Base-by-base conservation (phyloP, 1,140 invertebrate species). In the Pseudomyrmex concolor region DNA sequence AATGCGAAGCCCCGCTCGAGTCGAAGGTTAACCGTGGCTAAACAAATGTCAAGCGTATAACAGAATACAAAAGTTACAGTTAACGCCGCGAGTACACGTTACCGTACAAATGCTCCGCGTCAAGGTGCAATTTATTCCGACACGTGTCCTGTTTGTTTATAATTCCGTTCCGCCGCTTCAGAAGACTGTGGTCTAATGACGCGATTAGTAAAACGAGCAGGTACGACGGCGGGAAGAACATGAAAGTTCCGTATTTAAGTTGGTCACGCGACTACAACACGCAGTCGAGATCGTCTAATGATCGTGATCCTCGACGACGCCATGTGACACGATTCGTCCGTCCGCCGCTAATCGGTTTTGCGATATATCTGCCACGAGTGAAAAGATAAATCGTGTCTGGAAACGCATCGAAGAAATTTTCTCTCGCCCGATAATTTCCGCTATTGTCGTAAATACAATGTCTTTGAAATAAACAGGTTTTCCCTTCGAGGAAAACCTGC, bases 191-290 rank as follows among this genome's bases (percentile, higher is more conserved):
- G 77, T 85, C 77, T 85, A 82, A 71, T 51, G 59, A 57, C 19
- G 25, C 48, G 45, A 86, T 55, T 45, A 17, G 51, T 83, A 45
- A 87, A 80, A 84, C 86, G 63, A 71, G 70, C 68, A 45, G 54
- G 78, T 66, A 72, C 84, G 71, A 51, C 19, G 48, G 34, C 10
- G 34, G 34, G 34, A 34, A 34, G 34, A 67, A 84, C 80, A 84
- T 63, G 85, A 87, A 84, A 87, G 85, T 87, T 80, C 81, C 85
- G 74, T 68, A 72, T 74, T 34, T 84, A 87, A 87, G 85, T 87
- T 87, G 86, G 86, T 87, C 86, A 87, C 82, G 86, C 86, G 85
- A 87, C 73, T 70, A 55, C 48, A 81, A 68, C 73, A 45, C 62
- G 74, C 59, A 74, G 85, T 73, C 60, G 54, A 86, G 71, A 67